A percentile compares a stretch with the other conserved stretches of the same genome.
These are phyloP conservation scores for Coregonus suidteri DNA, from an alignment of 2,797 vertebrate genomes.

Conservation along the genomic window DNA sequence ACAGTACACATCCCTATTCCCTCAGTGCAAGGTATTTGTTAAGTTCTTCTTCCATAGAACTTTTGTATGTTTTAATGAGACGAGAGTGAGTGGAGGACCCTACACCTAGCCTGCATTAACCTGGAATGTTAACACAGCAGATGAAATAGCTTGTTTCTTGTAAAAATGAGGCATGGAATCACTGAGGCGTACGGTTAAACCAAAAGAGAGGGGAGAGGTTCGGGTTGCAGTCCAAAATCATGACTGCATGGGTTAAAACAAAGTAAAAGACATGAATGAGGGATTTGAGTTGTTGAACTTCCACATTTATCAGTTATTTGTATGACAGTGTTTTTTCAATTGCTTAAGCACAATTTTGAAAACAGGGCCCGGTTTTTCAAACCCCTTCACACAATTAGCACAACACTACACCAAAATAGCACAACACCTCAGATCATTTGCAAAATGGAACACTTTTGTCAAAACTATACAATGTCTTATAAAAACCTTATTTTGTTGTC, in stretches of 20 bases:
- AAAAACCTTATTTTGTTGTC: no score
- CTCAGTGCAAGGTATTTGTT: neutral
- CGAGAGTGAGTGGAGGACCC: neutral
- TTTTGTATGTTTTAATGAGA: neutral
- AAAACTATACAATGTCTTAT: no score
- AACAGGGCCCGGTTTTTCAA: no score
- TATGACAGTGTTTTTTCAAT: slow-evolving; percentile 12
- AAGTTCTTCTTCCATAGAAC: neutral
- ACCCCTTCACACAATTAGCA: no score
- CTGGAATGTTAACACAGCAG: neutral
- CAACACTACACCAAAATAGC: no score
- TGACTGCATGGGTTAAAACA: neutral
- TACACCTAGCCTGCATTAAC: neutral
- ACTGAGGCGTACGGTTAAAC: neutral
- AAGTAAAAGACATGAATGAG: no score
- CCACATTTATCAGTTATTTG: neutral
- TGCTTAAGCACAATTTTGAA: no score
- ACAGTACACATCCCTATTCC: neutral
- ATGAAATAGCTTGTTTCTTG: neutral
- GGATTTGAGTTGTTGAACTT: no score
- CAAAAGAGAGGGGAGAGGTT: neutral
- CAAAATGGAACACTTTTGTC: no score
- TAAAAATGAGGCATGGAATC: neutral
- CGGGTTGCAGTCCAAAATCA: neutral
- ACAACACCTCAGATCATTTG: no score